These are phyloP conservation scores for Epizoanthus stellaris DNA, from an alignment of 92 coral and sea anemone species.

Conservation along the genomic window DNA sequence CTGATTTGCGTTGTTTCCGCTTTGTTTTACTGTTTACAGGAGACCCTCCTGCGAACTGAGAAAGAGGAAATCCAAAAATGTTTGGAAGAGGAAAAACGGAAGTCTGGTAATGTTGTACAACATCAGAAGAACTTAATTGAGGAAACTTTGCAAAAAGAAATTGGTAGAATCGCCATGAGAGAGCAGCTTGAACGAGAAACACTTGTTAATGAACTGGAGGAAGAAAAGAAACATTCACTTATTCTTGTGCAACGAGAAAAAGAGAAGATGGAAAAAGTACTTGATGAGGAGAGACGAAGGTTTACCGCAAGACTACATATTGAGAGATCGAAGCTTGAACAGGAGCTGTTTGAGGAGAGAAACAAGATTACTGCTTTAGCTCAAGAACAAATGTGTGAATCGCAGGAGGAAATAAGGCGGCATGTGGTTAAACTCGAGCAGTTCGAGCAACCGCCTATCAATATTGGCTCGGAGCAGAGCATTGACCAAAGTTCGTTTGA, in stretches of 20 bases:
- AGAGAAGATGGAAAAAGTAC: conserved; percentile 61
- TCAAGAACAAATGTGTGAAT: conserved; percentile 46
- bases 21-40: conserved; percentile 44
- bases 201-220: conserved; percentile 66
- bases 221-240: conserved; percentile 70
- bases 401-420: conserved; percentile 34
- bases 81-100: conserved; percentile 71
- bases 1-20: not conserved
- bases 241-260: conserved; percentile 66
- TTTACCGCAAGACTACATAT: conserved; percentile 32
- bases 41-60: conserved; percentile 60
- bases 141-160: conserved; percentile 62
- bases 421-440: conserved; percentile 3
- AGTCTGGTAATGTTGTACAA: conserved; percentile 60
- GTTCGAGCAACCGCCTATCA: conserved; percentile 21
- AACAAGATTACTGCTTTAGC: conserved; percentile 36
- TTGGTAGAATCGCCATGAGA: conserved; percentile 37
- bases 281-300: conserved; percentile 63
- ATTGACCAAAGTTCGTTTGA: conserved; percentile 70
- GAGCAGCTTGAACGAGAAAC: conserved; percentile 69
- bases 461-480: conserved; percentile 43
- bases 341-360: conserved; percentile 62
- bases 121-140: conserved; percentile 63
- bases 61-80: conserved; percentile 63
- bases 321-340: conserved; percentile 68